These are phyloP conservation scores for Charina bottae DNA, from an alignment of 2,113 vertebrate species.

Conservation along the genomic window DNA sequence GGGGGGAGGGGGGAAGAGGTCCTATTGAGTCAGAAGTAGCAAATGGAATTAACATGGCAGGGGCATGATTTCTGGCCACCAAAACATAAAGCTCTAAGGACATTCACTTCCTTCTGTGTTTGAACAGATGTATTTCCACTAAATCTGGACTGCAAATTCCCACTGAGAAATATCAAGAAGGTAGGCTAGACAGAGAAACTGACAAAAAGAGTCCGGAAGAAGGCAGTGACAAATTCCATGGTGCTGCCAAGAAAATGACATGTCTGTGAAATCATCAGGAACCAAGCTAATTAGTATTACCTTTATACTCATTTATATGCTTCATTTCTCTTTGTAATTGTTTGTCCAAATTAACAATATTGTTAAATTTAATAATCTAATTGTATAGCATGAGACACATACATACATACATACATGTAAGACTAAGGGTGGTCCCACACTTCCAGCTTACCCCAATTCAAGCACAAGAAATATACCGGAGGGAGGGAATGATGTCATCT, in stretches of 20 bases:
- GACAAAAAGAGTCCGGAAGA: neutral
- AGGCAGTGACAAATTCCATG: neutral
- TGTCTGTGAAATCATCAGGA: no score
- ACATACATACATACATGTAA: neutral
- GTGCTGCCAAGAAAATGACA: neutral
- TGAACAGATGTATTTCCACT: neutral
- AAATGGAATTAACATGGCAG: neutral
- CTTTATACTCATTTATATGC: no score
- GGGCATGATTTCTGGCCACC: no score
- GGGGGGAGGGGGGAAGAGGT: neutral
- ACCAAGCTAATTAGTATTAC: no score
- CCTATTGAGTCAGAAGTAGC: neutral
- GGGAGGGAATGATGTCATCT: neutral
- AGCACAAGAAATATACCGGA: neutral
- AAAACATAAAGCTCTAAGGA: neutral
- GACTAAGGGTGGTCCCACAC: neutral
- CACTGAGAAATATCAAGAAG: neutral
- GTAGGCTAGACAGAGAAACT: neutral
- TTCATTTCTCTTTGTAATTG: no score
- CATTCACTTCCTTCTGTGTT: neutral
- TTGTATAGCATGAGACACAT: no score
- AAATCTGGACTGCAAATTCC: neutral
- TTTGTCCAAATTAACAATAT: no score
- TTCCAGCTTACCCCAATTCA: neutral
- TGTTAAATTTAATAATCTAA: no score